phyloP scores from a whole-genome alignment of 1,140 invertebrate species.

The Orius insidiosus region DNA sequence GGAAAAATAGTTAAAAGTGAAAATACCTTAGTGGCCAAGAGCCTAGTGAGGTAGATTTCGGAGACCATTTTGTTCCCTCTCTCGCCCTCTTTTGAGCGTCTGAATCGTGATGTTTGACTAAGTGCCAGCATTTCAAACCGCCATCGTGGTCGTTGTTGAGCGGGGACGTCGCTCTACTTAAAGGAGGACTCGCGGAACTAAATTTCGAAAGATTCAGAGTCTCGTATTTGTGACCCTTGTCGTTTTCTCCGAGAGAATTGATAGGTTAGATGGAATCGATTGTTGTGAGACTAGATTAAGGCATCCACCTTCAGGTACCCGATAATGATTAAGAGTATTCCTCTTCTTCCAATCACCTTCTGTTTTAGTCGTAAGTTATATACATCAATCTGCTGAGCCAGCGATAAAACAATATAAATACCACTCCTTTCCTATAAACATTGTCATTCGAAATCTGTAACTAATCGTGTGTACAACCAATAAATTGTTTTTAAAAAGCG shows the following conservation, averaged over 20 bases:
- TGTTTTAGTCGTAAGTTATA: constrained; percentile 78
- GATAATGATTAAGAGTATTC: constrained; percentile 84
- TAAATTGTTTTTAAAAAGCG: too few species aligned
- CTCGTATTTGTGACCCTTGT: constrained; percentile 81
- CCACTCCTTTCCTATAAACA: too few species aligned
- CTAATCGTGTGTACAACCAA: too few species aligned
- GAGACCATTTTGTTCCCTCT: constrained; percentile 82
- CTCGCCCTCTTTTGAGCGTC: constrained; percentile 38
- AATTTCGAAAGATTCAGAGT: constrained; percentile 82
- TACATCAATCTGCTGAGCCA: too few species aligned
- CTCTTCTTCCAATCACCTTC: constrained; percentile 77
- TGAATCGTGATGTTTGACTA: constrained; percentile 51
- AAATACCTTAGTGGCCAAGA: constrained; percentile 88
- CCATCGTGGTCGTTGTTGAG: constrained; percentile 57
- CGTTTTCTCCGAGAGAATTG: constrained; percentile 85
- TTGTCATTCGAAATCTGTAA: too few species aligned
- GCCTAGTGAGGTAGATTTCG: constrained; percentile 83
- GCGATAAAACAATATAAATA: too few species aligned
- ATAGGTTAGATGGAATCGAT: constrained; percentile 61
- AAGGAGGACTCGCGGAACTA: constrained; percentile 74
- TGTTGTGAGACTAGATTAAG: constrained; percentile 81
- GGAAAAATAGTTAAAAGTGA: too few species aligned
- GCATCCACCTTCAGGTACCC: constrained; percentile 82
- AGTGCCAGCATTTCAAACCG: constrained; percentile 57
- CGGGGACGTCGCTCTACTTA: constrained; percentile 45